Evolutionary conservation across 2,113 vertebrate species (phyloP), one percentile per base, ranked within the genome.

Genomic region (Pseudorhombus dupliciocellatus): DNA sequence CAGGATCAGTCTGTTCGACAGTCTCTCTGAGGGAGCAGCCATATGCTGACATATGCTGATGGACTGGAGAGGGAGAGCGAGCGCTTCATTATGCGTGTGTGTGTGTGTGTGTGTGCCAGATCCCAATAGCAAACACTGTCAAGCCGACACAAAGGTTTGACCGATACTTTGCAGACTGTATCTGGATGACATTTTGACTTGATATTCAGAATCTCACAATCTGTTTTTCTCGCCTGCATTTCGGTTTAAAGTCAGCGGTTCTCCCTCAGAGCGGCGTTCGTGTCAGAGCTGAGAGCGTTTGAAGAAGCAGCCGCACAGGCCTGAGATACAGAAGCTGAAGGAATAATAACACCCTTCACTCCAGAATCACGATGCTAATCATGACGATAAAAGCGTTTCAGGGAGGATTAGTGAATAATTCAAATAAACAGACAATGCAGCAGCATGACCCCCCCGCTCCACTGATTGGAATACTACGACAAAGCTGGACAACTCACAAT

Each of bases 11-110:
- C 74, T 90, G 87, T 87, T 85, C 59, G 74, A 71, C 85, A 73
- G 62, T 44, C 37, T 84, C 87, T 88, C 81, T 9, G 70, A 73
- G 82, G 87, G 65, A 61, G 71, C 4, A 50, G 61, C 84, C 86
- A 79, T 86, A 90, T 90, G 90, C 77, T 84, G 83, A 83, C 88
- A 84, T 88, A 87, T 85, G 85, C 76, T 71, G 76, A 87, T 11
- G 11, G 76, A 80, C 76, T 18, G 26, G 18, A n/a, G 46, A 48
- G 46, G 14, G 46, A 14, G 12, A 16, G 12, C 42, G 12, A 16
- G 12, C 42, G 46, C 46, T n/a, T 48, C 46, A 48, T 48, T 83
- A 72, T 87, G 80, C 42, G 9, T 52, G 50, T 56, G 63, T 63
- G 72, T 72, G 69, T 75, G 60, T 37, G 34, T 37, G 71, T 54